Base-by-base conservation (phyloP, 2,113 vertebrate genomes). In the Zosterops lateralis region DNA sequence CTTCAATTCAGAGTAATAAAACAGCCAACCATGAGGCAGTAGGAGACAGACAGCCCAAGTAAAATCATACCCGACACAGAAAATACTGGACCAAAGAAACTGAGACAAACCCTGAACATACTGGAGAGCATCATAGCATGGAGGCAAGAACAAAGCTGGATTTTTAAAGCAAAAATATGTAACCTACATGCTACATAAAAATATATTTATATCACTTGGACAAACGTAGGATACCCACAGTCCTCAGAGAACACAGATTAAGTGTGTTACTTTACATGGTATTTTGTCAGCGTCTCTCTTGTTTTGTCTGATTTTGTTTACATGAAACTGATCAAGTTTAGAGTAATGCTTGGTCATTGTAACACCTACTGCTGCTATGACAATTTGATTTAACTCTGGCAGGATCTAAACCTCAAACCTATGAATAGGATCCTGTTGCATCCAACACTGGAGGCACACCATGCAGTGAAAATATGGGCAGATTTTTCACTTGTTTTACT, bases 41-140 rank as follows among this genome's bases (percentile, higher is more conserved):
- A 76, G 84, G 67, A 79, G 90, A 79, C 21, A 87, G 78, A 8
- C 50, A 89, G 45, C 31, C 42, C 77, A 89, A 84, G n/a, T 32
- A 89, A 89, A 91, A 91, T 20, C 19, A 50, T 77, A 45, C 6
- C 40, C 48, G 84, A 56, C 31, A 47, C 26, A 61, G 26, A 62
- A 80, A 84, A 51, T 6, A 47, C 19, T 40, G 24, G 50, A 62
- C 32, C 19, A 80, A 66, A 81, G 65, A 84, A 82, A 51, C 12
- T 17, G 34, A 70, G 38, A 25, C 25, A 93, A 94, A 36, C 7
- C n/a, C 17, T 61, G 34, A 84, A 47, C 18, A 14, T 19, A 15
- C 21, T 44, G 38, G 36, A 19, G 7, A 11, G 62, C 42, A 73
- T 48, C 18, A 9, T 7, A 73, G 66, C 0, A 5, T 1, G 3